Conservation (phyloP, 2,113 vertebrate species). For the Halichoeres trimaculatus region DNA sequence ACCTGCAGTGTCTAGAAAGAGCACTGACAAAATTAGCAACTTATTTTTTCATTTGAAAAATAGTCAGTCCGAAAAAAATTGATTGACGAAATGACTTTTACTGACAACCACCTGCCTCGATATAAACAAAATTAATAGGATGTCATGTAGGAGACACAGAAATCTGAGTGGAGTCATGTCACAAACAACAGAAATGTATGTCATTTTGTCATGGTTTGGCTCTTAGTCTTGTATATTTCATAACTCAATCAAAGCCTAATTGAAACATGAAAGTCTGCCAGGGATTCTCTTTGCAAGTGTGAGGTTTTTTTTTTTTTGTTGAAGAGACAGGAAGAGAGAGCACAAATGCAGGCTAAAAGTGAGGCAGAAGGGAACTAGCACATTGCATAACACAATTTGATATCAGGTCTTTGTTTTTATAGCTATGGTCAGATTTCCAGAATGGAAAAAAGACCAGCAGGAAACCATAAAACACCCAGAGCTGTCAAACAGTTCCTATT, state of each 20-base stretch:
- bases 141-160: conserved; percentile 74
- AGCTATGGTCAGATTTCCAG: conserved; percentile 48
- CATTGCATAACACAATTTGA: conserved; percentile 61
- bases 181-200: conserved; percentile 73
- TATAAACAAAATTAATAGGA: conserved; percentile 80
- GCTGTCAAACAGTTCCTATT: conserved; percentile 65
- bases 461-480: conserved; percentile 58
- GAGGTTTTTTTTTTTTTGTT: conserved; percentile 16
- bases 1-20: conserved; percentile 99
- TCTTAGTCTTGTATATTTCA: conserved; percentile 69
- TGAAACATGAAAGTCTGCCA: conserved; percentile 69
- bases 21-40: conserved; percentile 99
- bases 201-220: conserved; percentile 61
- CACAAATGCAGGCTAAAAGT: conserved; percentile 8
- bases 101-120: conserved; percentile 83
- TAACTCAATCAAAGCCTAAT: conserved; percentile 79
- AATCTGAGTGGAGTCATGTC: conserved; percentile 64
- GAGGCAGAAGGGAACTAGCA: conserved; percentile 17
- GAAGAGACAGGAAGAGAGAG: conserved; percentile 4
- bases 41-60: conserved; percentile 99
- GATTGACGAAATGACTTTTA: conserved; percentile 98
- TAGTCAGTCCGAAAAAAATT: conserved; percentile 91
- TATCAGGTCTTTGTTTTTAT: conserved; percentile 46
- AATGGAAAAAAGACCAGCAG: conserved; percentile 50
- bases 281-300: conserved; percentile 23